Evolutionary conservation across 1,140 invertebrate genomes (phyloP).

Genomic region (Neodiprion pinetum): DNA sequence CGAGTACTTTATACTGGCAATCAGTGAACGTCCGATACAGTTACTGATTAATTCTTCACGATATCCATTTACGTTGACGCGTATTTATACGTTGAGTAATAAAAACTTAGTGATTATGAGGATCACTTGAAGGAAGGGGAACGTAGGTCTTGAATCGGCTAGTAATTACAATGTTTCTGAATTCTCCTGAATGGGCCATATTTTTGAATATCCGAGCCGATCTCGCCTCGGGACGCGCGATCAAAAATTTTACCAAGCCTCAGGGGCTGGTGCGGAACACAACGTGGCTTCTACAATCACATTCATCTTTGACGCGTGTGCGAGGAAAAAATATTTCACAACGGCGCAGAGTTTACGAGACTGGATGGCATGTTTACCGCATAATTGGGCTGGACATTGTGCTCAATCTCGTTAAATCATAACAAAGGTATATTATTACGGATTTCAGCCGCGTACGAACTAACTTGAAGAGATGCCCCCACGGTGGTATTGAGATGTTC

Average conservation of each 20-base stretch:
- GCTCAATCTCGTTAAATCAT: constrained; percentile 33
- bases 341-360: background rate
- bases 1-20: constrained; percentile 3
- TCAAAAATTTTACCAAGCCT: constrained; percentile 20
- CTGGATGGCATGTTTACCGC: constrained; percentile 30
- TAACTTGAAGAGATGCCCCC: background rate
- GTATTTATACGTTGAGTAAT: background rate
- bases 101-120: background rate
- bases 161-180: too few relatives aligned
- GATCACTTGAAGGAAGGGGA: background rate
- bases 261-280: constrained; percentile 9
- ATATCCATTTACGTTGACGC: background rate
- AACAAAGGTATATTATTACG: constrained; percentile 33
- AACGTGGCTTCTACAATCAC: background rate
- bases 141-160: too few relatives aligned
- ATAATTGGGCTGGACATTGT: constrained; percentile 34
- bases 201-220: background rate
- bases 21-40: constrained; percentile 3
- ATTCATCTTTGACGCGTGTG: constrained; percentile 12
- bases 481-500: constrained; percentile 36
- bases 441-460: constrained; percentile 7
- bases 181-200: background rate
- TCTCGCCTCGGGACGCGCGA: background rate
- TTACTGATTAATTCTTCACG: constrained; percentile 7
- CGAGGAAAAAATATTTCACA: constrained; percentile 7